These are phyloP conservation scores for Drosophila littoralis DNA, from an alignment of 1,140 invertebrate species.

Conservation along the genomic window DNA sequence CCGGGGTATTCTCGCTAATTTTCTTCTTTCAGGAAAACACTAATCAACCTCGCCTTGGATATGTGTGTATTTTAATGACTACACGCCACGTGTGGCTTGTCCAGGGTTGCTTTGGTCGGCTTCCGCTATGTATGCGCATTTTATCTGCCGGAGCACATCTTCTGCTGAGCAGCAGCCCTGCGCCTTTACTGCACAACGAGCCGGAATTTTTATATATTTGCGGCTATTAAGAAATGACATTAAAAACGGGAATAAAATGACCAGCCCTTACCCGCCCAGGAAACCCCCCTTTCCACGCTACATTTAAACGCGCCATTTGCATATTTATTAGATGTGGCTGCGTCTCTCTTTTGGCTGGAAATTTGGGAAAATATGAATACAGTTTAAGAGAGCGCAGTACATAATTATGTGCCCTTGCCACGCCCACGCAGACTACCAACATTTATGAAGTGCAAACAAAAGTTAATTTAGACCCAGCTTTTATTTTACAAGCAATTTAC, in stretches of 20 bases:
- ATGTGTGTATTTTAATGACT: constrained; percentile 66
- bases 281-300: constrained; percentile 21
- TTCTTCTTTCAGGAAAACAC: not conserved
- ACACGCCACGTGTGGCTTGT: constrained; percentile 61
- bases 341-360: constrained; percentile 25
- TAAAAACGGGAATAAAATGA: constrained; percentile 60
- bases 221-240: constrained; percentile 82
- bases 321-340: constrained; percentile 76
- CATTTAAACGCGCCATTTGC: constrained; percentile 82
- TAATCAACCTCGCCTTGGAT: constrained; percentile 20
- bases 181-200: constrained; percentile 7
- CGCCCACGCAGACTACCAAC: constrained; percentile 15
- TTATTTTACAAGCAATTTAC: constrained; percentile 83
- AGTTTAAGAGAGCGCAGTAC: constrained; percentile 70
- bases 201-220: constrained; percentile 71
- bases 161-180: constrained; percentile 22
- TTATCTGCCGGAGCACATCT: constrained; percentile 72
- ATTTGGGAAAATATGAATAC: constrained; percentile 65
- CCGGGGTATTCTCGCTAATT: too few species aligned
- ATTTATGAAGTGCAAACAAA: constrained; percentile 82
- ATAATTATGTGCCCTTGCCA: constrained; percentile 69
- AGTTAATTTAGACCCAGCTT: constrained; percentile 83
- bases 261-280: not conserved
- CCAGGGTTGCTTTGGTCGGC: constrained; percentile 55
- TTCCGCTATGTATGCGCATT: constrained; percentile 74